Evolutionary conservation across 1,140 invertebrate species (phyloP).

Genomic region (Zaprionus taronus): DNA sequence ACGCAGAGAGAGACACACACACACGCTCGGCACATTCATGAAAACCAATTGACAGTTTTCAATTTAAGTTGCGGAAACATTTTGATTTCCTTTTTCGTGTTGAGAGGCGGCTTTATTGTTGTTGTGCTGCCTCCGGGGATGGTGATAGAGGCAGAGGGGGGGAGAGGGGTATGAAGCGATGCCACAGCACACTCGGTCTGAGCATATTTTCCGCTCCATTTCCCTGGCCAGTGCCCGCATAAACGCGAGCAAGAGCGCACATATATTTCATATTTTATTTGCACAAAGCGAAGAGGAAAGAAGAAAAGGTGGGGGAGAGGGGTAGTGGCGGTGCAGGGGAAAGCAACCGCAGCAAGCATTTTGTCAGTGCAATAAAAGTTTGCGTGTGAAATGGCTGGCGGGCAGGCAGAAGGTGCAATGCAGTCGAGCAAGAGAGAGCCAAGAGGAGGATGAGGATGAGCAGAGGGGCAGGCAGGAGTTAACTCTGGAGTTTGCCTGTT

Average conservation of each 20-base stretch:
- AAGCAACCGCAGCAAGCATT: slow-evolving; percentile 67
- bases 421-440: neutral
- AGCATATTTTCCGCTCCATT: slow-evolving; percentile 81
- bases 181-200: slow-evolving; percentile 43
- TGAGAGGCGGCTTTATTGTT: slow-evolving; percentile 39
- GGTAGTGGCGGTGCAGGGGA: neutral
- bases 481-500: slow-evolving; percentile 36
- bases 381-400: slow-evolving; percentile 74
- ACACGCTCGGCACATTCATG: slow-evolving; percentile 12
- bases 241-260: neutral
- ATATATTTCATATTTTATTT: slow-evolving; percentile 51
- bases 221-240: slow-evolving; percentile 49
- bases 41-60: slow-evolving; percentile 79
- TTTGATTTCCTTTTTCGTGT: slow-evolving; percentile 76
- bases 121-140: neutral
- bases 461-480: neutral
- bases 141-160: neutral
- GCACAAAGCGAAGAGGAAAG: slow-evolving; percentile 29
- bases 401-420: slow-evolving; percentile 32
- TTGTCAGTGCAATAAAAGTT: slow-evolving; percentile 82
- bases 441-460: neutral
- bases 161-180: slow-evolving; percentile 35
- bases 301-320: neutral
- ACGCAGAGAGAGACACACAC: neutral
- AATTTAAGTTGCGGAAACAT: slow-evolving; percentile 81